Percentiles rank a stretch among this genome's conserved stretches.
phyloP scores from a whole-genome alignment of 1,140 invertebrate genomes.

The Hetaerina americana region DNA sequence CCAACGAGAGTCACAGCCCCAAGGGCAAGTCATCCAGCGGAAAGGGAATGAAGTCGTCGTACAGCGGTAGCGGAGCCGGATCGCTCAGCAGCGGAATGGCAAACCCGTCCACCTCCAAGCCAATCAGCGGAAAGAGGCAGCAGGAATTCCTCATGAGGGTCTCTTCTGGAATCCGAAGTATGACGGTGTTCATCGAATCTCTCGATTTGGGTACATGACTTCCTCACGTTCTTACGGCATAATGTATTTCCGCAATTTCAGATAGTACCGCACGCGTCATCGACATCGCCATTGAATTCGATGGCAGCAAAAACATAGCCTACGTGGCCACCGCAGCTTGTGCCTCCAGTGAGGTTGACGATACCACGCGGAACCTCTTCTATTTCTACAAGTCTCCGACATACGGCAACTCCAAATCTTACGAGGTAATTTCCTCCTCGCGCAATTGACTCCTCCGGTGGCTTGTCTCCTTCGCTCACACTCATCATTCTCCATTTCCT shows the following conservation, averaged over 20 bases:
- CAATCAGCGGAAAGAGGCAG: slow-evolving; percentile 31
- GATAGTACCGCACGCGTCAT: slow-evolving; percentile 27
- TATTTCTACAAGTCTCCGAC: slow-evolving; percentile 27
- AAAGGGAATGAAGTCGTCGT: no score
- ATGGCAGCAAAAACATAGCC: slow-evolving; percentile 27
- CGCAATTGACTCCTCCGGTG: not conserved
- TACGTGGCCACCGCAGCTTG: slow-evolving; percentile 34
- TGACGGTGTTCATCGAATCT: no score
- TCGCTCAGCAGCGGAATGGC: slow-evolving; percentile 7
- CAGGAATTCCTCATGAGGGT: slow-evolving; percentile 35
- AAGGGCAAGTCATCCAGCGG: no score
- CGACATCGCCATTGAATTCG: slow-evolving; percentile 36
- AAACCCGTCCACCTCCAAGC: slow-evolving; percentile 20
- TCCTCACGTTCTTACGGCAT: no score
- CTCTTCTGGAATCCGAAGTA: slow-evolving; percentile 30
- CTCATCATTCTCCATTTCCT: no score
- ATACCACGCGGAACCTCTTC: slow-evolving; percentile 31
- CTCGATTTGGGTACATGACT: no score
- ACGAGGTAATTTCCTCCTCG: not conserved
- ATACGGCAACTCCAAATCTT: no score
- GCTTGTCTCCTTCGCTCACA: no score
- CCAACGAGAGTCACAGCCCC: no score
- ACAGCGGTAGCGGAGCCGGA: no score
- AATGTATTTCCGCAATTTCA: slow-evolving; percentile 13
- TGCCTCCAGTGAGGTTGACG: slow-evolving; percentile 35